Percentiles rank a stretch among this genome's conserved stretches.
phyloP scores from a whole-genome alignment of 2,113 vertebrate genomes.

The Fukomys damarensis region DNA sequence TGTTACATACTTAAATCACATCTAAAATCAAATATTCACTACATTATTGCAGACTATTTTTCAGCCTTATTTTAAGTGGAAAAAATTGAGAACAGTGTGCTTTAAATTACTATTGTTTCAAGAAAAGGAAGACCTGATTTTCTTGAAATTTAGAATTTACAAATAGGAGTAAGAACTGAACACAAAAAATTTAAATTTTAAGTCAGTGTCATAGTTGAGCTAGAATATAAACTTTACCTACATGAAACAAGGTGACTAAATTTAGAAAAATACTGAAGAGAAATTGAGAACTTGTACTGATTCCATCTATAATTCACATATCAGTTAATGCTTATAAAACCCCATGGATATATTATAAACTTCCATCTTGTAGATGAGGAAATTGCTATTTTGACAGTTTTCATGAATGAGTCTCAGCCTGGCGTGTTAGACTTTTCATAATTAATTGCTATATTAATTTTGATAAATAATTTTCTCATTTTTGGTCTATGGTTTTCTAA shows the following conservation, averaged over 20 bases:
- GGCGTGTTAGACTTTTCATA: neutral
- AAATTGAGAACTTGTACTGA: neutral
- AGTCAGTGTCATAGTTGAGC: neutral
- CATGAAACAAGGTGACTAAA: neutral
- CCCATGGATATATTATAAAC: neutral
- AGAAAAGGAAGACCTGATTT: neutral
- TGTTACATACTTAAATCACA: neutral
- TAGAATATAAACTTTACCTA: neutral
- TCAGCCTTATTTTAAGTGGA: neutral
- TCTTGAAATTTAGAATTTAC: neutral
- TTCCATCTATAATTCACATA: neutral
- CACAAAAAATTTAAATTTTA: neutral
- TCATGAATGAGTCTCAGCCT: neutral
- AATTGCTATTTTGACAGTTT: conserved; percentile 22
- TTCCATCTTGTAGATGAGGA: neutral
- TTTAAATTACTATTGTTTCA: conserved; percentile 1
- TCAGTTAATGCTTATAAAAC: neutral
- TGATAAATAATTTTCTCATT: neutral
- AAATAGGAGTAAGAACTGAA: neutral
- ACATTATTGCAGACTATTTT: neutral
- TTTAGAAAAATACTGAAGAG: neutral
- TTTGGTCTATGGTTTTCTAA: neutral
- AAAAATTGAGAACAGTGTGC: neutral
- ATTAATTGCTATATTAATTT: neutral
- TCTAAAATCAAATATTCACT: conserved; percentile 44